Conservation (phyloP, 2,888 invertebrate genomes). For the Stegana nigrithorax region DNA sequence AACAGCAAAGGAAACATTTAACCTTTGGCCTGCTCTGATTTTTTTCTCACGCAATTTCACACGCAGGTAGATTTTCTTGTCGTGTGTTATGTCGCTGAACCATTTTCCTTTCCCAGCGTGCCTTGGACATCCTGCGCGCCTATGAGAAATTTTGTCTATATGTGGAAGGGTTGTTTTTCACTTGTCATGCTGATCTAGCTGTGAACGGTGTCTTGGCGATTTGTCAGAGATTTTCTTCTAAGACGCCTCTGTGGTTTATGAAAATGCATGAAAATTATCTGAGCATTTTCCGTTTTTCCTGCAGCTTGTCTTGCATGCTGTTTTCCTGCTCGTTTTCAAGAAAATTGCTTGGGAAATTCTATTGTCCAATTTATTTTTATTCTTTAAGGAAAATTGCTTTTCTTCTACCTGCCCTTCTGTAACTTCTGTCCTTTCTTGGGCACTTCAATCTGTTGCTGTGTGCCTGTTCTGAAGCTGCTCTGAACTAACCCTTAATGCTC, state of each 20-base stretch:
- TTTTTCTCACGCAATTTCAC: not conserved
- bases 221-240: not conserved
- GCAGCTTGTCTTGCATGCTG: not conserved
- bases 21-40: not conserved
- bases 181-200: not conserved
- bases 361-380: not conserved
- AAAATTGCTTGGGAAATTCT: not conserved
- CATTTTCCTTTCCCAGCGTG: too few relatives aligned
- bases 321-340: not conserved
- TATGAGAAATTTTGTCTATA: not conserved
- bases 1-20: not conserved
- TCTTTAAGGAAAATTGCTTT: not conserved
- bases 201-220: not conserved
- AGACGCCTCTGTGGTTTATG: not conserved
- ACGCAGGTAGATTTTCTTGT: slow-evolving; percentile 3
- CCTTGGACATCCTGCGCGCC: not conserved
- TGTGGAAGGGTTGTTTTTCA: not conserved
- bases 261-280: too few relatives aligned
- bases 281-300: too few relatives aligned
- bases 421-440: too few relatives aligned
- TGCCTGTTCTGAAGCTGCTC: too few relatives aligned
- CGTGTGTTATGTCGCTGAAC: not conserved
- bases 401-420: too few relatives aligned
- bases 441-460: too few relatives aligned
- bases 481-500: too few relatives aligned